Evolutionary conservation across 2,797 vertebrate genomes (phyloP), one percentile per base, ranked within the genome.

Genomic region (Rhynchotus rufescens): DNA sequence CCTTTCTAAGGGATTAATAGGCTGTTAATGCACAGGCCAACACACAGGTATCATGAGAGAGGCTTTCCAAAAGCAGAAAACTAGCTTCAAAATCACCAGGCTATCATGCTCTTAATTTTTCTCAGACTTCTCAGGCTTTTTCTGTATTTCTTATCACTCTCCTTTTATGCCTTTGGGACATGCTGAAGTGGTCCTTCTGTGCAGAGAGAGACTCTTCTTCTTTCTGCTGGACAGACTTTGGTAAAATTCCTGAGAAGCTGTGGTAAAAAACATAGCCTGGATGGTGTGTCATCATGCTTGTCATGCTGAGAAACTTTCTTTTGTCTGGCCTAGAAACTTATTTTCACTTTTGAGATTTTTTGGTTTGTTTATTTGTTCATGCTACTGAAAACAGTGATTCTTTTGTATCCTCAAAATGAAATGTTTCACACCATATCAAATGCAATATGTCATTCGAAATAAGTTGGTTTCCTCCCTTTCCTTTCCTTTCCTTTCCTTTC

Each of bases 261-360:
- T 6, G 12, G 64, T 38, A 47, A 86, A 88, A 84, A 88, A 26
- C 10, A 0, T 26, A 67, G 57, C 52, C 52, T 91, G 68, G 40
- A 8, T 80, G 49, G 12, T 74, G 32, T 77, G 73, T 68, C 60
- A 80, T 65, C 66, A 65, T 0, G 2, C 36, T 75, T 67, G 21
- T 64, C 32, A 20, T 8, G 62, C 45, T 83, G 92, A 60, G 80
- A 77, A 85, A 45, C 30, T 26, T 59, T 82, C 62, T 86, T 86
- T 77, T 75, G 40, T 69, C 34, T 88, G 79, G 69, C 79, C 79
- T 90, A 73, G 90, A 93, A 93, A 80, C 45, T 65, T 78, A 25
- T 44, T 84, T 84, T n/a, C 26, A 16, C 5, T 45, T 73, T 34
- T 36, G 9, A 12, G 40, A 25, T 10, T 28, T 49, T 28, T 59